Base-by-base conservation (phyloP, 2,888 invertebrate species). In the Priocnemis perturbator region DNA sequence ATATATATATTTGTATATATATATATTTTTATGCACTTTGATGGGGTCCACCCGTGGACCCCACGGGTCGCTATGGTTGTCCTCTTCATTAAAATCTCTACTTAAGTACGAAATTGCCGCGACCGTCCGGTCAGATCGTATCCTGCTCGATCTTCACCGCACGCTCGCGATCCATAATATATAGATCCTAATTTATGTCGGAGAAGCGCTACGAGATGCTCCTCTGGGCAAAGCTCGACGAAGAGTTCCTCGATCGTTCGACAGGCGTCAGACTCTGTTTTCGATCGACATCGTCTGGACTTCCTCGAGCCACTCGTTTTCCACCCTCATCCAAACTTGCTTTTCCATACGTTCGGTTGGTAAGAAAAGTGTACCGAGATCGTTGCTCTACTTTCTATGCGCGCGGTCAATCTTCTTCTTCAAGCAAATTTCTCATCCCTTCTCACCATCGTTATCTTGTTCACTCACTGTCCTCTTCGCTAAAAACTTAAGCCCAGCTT, bases 21-120 rank as follows among this genome's bases (percentile, higher is more conserved):
- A 68, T 78, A 77, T 50, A 4, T 50, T 7, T 50, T 50, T 79
- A 73, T 77, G 71, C 81, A 83, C 73, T 78, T 81, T 78, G 71
- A 73, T 70, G 63, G 73, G 67, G 74, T 69, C 81, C 79, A 81
- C 80, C 81, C 79, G 81, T 74, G 77, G 78, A 73, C 80, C 77
- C 74, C 61, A 71, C 73, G 70, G 66, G 69, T 73, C 64, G 7
- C 7, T 11, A 50, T 50, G 19, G 7, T 50, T 50, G 14, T 72
- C 55, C 73, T 76, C 64, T 64, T 73, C 60, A 52, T 72, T 73
- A 71, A 76, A 71, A 73, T 69, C 69, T 69, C 62, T 72, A 67
- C 58, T 74, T 73, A 78, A 71, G 62, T 73, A 76, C 69, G 73
- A 78, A 75, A 72, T 37, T 21, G 57, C 37, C 64, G 68, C 61